phyloP scores from a whole-genome alignment of 2,797 vertebrate genomes.

The Gallinago solitaria region DNA sequence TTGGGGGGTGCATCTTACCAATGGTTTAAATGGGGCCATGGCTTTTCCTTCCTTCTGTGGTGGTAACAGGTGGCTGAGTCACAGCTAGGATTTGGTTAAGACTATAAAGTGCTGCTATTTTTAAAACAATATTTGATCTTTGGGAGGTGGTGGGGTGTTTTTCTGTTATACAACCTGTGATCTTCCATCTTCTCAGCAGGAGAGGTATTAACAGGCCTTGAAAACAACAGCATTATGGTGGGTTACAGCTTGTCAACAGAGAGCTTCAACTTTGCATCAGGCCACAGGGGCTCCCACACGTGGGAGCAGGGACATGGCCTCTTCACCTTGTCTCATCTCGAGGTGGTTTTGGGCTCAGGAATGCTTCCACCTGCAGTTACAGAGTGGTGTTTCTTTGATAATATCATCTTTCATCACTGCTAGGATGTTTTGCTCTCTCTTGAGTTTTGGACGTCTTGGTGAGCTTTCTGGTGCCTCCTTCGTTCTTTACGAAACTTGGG shows the following conservation, averaged over 20 bases:
- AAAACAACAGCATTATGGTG: fast-evolving
- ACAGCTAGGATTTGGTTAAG: background rate
- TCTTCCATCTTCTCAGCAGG: background rate
- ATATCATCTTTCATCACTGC: background rate
- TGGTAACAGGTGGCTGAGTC: background rate
- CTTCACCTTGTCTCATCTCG: background rate
- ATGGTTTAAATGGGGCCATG: background rate
- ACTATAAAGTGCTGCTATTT: background rate
- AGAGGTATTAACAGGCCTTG: background rate
- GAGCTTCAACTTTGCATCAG: background rate
- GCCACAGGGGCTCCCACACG: fast-evolving
- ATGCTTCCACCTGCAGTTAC: background rate
- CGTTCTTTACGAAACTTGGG: background rate
- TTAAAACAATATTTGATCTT: background rate
- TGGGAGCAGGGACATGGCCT: background rate
- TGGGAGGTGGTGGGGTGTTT: background rate
- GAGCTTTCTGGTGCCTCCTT: background rate
- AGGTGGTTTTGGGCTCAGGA: background rate
- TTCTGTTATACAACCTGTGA: background rate
- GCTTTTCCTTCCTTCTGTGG: background rate
- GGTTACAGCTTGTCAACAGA: background rate
- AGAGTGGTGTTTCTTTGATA: background rate
- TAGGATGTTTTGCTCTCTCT: background rate
- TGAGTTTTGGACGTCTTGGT: fast-evolving
- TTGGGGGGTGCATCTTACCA: fast-evolving